phyloP scores from a whole-genome alignment of 2,797 vertebrate genomes.

The Semaprochilodus insignis region DNA sequence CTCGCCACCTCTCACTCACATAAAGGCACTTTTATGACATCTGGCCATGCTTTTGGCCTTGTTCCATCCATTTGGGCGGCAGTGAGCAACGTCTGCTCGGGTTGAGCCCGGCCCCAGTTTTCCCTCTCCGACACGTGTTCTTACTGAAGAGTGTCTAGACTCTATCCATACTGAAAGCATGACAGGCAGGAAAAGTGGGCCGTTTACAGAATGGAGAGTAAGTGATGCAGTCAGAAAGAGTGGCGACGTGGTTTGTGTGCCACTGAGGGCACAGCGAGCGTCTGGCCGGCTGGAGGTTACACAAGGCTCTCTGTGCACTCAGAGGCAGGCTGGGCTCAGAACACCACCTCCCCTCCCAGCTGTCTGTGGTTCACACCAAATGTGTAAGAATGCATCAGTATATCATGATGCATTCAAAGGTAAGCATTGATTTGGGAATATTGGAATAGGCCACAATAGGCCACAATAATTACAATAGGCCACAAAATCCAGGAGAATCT shows the following conservation, averaged over 20 bases:
- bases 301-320: slow-evolving; percentile 23
- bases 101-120: slow-evolving; percentile 13
- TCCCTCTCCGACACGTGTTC: slow-evolving; percentile 34
- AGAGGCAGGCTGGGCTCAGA: slow-evolving; percentile 3
- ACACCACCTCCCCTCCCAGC: background rate
- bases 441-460: background rate
- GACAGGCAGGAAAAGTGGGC: slow-evolving; percentile 54
- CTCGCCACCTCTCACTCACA: slow-evolving; percentile 37
- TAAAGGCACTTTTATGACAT: slow-evolving; percentile 54
- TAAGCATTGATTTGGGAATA: background rate
- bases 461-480: background rate
- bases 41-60: slow-evolving; percentile 40
- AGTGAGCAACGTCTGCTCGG: slow-evolving; percentile 23
- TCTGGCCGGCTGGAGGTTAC: slow-evolving; percentile 43
- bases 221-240: slow-evolving; percentile 43
- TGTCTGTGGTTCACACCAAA: background rate
- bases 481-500: no score
- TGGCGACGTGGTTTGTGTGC: slow-evolving; percentile 47
- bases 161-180: slow-evolving; percentile 49
- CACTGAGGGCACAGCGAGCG: slow-evolving; percentile 39
- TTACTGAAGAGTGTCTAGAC: slow-evolving; percentile 57
- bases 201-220: slow-evolving; percentile 44
- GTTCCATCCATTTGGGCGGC: slow-evolving; percentile 31
- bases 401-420: background rate
- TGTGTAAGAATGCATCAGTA: background rate